Percentiles rank a stretch among this genome's conserved stretches.
These are phyloP conservation scores for Bergia puertoricense DNA, from an alignment of 92 coral and sea anemone genomes.

Conservation along the genomic window DNA sequence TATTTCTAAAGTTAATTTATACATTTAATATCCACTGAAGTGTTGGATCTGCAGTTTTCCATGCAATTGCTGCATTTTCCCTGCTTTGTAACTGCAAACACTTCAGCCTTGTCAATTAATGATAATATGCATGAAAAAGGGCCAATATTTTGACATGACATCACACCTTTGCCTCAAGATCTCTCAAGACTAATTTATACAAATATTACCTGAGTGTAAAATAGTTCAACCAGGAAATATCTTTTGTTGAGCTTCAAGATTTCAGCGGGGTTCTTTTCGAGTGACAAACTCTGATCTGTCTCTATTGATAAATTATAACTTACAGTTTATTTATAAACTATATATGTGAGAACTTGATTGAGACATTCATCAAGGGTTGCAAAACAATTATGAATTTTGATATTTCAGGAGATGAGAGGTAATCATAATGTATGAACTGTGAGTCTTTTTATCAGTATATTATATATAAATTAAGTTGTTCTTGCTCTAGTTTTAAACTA, in stretches of 20 bases:
- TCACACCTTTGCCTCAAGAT: not conserved
- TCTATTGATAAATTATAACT: not conserved
- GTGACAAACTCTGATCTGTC: not conserved
- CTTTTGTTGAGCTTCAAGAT: too few species aligned
- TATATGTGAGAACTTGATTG: not conserved
- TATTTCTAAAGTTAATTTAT: too few species aligned
- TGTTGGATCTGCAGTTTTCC: too few species aligned
- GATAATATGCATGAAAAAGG: not conserved
- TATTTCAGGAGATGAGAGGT: constrained; percentile 5
- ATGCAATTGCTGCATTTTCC: too few species aligned
- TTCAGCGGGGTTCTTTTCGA: too few species aligned
- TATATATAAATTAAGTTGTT: not conserved
- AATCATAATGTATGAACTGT: not conserved
- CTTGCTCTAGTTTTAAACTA: too few species aligned
- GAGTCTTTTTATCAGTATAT: not conserved
- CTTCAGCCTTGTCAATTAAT: too few species aligned
- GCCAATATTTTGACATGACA: not conserved
- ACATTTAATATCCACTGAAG: too few species aligned
- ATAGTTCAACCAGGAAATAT: not conserved
- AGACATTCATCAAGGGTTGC: not conserved
- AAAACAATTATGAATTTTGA: not conserved
- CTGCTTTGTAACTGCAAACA: too few species aligned
- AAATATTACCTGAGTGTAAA: not conserved
- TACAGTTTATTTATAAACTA: too few species aligned
- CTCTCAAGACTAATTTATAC: not conserved